Base-by-base conservation (phyloP, 2,888 invertebrate genomes). In the Nomada flava region DNA sequence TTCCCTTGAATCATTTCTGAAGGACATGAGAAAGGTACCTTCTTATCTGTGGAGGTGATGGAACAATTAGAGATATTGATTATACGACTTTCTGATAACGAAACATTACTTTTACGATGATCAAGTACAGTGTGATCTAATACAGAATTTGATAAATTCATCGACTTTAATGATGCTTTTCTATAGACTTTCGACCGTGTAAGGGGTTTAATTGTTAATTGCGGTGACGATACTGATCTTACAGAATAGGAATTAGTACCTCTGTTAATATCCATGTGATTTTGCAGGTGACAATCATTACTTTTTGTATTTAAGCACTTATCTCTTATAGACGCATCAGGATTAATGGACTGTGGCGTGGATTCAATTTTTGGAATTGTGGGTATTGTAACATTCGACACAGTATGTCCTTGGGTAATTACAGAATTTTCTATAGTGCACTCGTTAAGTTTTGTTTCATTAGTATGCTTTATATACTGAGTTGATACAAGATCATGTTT, bases 181-280 rank as follows among this genome's bases (percentile, higher is more conserved):
- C 93, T 89, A 71, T 93, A 93, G 18, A 93, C 92, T 73, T 93
- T 93, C 2, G 92, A 92, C 15, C 93, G 90, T 10, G 87, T 70
- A 1, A 84, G 26, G 0, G 89, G 81, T 67, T 90, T 90, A 5
- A 79, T 83, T 63, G 86, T 89, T 44, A 93, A 79, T 57, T 93
- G 93, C 1, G 92, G 91, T 42, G 92, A 91, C 9, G 93, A 93
- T n/a, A 85, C 85, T 9, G 92, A 93, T 44, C 92, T 86, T 59
- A 88, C 79, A 5, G 91, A 88, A 18, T 84, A 84, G 52, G 68
- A 65, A 81, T 84, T 82, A 68, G 65, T 69, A 63, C 80, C 74
- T 55, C 82, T 72, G 42, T 79, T 79, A 57, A 53, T 71, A 60
- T 85, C 76, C 67, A 53, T 79, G 57, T 64, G n/a, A 44, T 76